These are phyloP conservation scores for Oreochromis mossambicus DNA, from an alignment of 2,797 vertebrate species.

Conservation along the genomic window DNA sequence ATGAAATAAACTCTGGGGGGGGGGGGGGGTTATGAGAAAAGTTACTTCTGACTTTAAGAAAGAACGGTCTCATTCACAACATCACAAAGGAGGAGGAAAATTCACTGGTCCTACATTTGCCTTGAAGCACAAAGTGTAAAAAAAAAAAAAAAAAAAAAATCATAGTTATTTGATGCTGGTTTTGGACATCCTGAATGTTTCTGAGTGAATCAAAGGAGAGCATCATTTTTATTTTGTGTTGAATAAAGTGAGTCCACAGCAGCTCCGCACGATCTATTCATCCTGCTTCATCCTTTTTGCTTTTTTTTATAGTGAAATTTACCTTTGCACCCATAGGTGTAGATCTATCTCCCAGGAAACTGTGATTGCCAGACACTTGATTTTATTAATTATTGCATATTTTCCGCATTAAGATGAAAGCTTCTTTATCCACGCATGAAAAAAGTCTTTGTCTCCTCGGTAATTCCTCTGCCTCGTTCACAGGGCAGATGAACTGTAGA, in stretches of 20 bases:
- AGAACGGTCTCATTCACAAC: neutral
- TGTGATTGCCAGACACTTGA: neutral
- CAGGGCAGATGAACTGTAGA: accelerated
- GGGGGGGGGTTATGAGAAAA: accelerated
- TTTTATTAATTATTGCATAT: neutral
- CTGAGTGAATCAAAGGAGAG: neutral
- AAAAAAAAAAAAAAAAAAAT: neutral
- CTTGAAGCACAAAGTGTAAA: neutral
- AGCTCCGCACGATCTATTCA: neutral
- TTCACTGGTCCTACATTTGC: accelerated
- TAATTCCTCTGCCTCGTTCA: neutral
- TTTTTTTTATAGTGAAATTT: neutral
- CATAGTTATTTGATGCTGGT: accelerated
- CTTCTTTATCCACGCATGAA: neutral
- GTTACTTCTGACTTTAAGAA: neutral
- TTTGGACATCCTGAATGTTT: neutral
- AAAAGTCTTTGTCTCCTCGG: neutral
- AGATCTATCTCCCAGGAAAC: accelerated
- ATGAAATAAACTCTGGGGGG: neutral
- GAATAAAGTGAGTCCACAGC: neutral
- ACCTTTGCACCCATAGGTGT: neutral
- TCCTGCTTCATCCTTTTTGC: neutral
- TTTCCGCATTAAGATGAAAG: neutral
- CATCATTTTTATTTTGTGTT: neutral
- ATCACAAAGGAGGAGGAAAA: neutral